Base-by-base conservation (phyloP, 53 echinoderm and acorn worm species). In the Luidia sarsii region DNA sequence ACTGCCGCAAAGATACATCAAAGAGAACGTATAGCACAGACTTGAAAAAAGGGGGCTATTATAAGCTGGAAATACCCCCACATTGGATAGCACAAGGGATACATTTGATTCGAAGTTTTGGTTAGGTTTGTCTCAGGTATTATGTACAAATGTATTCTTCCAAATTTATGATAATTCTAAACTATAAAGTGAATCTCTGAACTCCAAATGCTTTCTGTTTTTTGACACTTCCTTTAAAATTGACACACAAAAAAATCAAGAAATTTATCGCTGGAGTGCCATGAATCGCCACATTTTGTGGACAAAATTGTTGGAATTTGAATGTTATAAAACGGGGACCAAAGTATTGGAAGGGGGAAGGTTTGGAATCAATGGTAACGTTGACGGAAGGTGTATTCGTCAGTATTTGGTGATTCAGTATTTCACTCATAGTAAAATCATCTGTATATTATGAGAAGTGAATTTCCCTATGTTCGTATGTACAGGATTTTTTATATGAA, bases 121-220 rank as follows among this genome's bases (percentile, higher is more conserved):
- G 27, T 56, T 72, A 72, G 72, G 39, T 72, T 25, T 72, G 30
- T 72, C 72, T 72, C 72, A 72, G 72, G 72, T 72, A 72, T 72
- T 7, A 7, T 72, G 54, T 39, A 72, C 50, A 50, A 72, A 41
- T 52, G 38, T 72, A 52, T 72, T 72, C 72, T 55, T 55, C 55
- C 72, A 52, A 32, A 14, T 38, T 56, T 7, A 38, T 72, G 30
- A 50, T 39, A 7, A 33, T 33, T 61, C 18, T 33, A 2, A 14
- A 1, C 32, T 16, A 32, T 32, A n/a, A 37, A 25, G 27, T 72
- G 72, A 55, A 55, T 33, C 56, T 37, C 2, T 37, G 72, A 39
- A 72, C 55, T 38, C 50, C 56, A 56, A 41, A 25, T 43, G 34
- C 19, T 66, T n/a, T n/a, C 32, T 57, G 1, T 18, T 57, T 57